Base-by-base conservation (phyloP, 2,888 invertebrate genomes). In the Dolichopus griseipennis region DNA sequence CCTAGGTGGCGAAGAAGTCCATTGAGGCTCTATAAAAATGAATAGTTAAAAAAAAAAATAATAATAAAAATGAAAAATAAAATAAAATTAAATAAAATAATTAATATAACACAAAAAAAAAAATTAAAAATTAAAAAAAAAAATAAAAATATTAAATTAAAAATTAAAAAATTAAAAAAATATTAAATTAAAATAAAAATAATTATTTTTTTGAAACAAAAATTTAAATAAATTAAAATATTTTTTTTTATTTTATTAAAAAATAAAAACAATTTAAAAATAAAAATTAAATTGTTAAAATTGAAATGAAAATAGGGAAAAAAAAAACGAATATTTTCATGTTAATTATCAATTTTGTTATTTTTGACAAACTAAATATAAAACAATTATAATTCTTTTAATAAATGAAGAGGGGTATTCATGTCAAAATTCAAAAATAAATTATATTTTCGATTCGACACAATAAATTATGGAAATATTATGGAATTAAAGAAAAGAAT, bases 1-100 rank as follows among this genome's bases (percentile, higher is more conserved):
- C 81, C 83, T 77, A 76, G 83, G 81, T 73, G 83, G 83, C 78
- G 83, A 82, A 77, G 83, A 77, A 74, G 82, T 82, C 83, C 83
- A 83, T 78, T 83, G 82, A 78, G 82, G 79, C 79, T 82, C 83
- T 83, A 83, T 78, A 82, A 81, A 76, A 77, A 77, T 76, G 76
- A 77, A 73, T 78, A 76, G 72, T 72, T 74, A 75, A 78, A 79
- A 78, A 72, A 72, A 71, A 73, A 73, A 71, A 76, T 72, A 75
- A 75, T 73, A 75, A 73, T 73, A 75, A 70, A 68, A 61, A 37
- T 68, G 71, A 73, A 74, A 12, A 65, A 69, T 37, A 34, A 27
- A 65, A 66, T 67, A 52, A 66, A 64, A 66, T 34, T 62, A 70
- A 66, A 65, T 75, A 73, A 52, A 37, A 61, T 63, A 61, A 65